Evolutionary conservation across 1,140 invertebrate species (phyloP), one percentile per base, ranked within the genome.

Genomic region (Drosophila parvula): DNA sequence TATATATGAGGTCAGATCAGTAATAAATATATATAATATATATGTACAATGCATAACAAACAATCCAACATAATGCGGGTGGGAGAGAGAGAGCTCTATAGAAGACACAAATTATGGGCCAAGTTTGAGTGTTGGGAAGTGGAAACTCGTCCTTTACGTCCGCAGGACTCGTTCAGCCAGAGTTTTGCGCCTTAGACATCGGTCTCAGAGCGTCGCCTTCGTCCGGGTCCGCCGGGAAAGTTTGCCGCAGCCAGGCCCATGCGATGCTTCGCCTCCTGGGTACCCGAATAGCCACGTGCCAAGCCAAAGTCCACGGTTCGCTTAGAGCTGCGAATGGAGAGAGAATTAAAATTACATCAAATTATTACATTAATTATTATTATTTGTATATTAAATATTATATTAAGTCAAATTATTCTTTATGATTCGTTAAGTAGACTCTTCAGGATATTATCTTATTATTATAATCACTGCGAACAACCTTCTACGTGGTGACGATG

Each of bases 161-260:
- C 43, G 48, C 45, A 65, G 61, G 44, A 45, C 32, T 60, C 16
- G 11, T 14, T 7, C n/a, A 16, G 55, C 9, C 47, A 60, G 56
- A 10, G 34, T 63, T 16, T 16, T n/a, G 14, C 22, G 18, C 60
- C 67, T 91, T 90, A 93, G 68, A 74, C 91, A 61, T 92, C 90
- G 62, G 92, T 93, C 68, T 93, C 94, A 47, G 94, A 94, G 51
- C 96, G 95, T 81, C 96, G 94, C 95, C 96, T 96, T 92, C 96
- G 94, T 62, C 96, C 96, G 5, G 97, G 97, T 9, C 97, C 97
- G 8, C 95, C 95, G n/a, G 97, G 96, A 92, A 95, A 97, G 92
- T 96, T 97, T 74, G 97, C 96, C 2, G 96, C 96, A 45, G 96
- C 95, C 44, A 97, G 91, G 2, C 96, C 97, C 96, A 98, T 97